phyloP scores from a whole-genome alignment of 2,797 vertebrate species.

The Typhlichthys subterraneus region DNA sequence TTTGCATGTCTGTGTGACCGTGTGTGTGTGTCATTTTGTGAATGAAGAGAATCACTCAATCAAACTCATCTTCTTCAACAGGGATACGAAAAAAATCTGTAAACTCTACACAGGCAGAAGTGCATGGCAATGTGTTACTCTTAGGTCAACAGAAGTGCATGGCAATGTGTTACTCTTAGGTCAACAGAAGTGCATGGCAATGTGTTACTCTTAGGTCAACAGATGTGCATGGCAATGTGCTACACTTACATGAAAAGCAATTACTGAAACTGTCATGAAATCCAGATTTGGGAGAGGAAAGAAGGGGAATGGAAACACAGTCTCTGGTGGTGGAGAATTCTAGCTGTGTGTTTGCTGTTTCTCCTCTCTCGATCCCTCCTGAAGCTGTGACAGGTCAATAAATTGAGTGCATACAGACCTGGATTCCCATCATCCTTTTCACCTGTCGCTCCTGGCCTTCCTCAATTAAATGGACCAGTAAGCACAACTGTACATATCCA shows the following conservation, averaged over 20 bases:
- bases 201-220: background rate
- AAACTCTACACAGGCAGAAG: background rate
- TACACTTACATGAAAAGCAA: background rate
- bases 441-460: conserved; percentile 54
- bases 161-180: too few relatives aligned
- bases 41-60: background rate
- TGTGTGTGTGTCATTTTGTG: conserved; percentile 5
- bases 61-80: too few relatives aligned
- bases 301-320: background rate
- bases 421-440: conserved; percentile 41
- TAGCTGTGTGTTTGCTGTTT: conserved; percentile 6
- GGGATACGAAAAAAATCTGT: too few relatives aligned
- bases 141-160: too few relatives aligned
- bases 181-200: background rate
- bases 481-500: conserved; percentile 33
- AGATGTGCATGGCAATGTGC: too few relatives aligned
- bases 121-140: background rate
- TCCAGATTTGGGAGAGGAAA: conserved; percentile 7
- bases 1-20: conserved; percentile 8
- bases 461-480: conserved; percentile 60
- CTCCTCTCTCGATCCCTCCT: conserved; percentile 5
- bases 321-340: conserved; percentile 3
- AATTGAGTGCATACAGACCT: conserved; percentile 39
- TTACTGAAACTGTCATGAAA: background rate
- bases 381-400: conserved; percentile 30